Percentiles rank a stretch among this genome's conserved stretches.
phyloP scores from a whole-genome alignment of 2,797 vertebrate genomes.

The Masticophis lateralis region DNA sequence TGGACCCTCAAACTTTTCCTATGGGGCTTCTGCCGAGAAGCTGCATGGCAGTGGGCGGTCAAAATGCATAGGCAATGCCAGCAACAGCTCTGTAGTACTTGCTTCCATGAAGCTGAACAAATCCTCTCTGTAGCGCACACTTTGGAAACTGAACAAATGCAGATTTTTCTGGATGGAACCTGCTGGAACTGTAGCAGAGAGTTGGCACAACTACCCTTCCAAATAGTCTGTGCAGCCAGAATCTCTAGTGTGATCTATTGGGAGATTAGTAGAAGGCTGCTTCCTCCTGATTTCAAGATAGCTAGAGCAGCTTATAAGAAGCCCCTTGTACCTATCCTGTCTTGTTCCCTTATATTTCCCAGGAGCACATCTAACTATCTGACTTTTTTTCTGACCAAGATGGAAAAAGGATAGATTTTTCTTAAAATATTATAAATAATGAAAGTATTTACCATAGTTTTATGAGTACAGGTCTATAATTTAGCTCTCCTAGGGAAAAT shows the following conservation, averaged over 20 bases:
- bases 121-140: constrained; percentile 46
- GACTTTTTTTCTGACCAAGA: background rate
- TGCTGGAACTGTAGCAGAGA: constrained; percentile 45
- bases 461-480: constrained; percentile 4
- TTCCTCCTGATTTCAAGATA: constrained; percentile 30
- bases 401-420: background rate
- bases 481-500: background rate
- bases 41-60: constrained; percentile 52
- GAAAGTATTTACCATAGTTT: background rate
- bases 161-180: constrained; percentile 50
- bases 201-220: constrained; percentile 50
- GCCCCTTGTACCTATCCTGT: background rate
- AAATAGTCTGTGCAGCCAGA: constrained; percentile 50
- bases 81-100: constrained; percentile 54
- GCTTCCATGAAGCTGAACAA: constrained; percentile 47
- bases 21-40: constrained; percentile 51
- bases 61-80: constrained; percentile 53
- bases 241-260: constrained; percentile 35
- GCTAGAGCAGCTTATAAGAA: constrained; percentile 42
- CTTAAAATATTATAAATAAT: background rate
- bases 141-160: constrained; percentile 36
- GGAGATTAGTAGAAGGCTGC: constrained; percentile 46
- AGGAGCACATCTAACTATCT: background rate
- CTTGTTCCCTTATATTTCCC: background rate
- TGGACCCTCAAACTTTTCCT: constrained; percentile 39